A percentile compares a stretch with the other conserved stretches of the same genome.
Conservation (phyloP, 2,113 vertebrate species). For the Petaurus breviceps region DNA sequence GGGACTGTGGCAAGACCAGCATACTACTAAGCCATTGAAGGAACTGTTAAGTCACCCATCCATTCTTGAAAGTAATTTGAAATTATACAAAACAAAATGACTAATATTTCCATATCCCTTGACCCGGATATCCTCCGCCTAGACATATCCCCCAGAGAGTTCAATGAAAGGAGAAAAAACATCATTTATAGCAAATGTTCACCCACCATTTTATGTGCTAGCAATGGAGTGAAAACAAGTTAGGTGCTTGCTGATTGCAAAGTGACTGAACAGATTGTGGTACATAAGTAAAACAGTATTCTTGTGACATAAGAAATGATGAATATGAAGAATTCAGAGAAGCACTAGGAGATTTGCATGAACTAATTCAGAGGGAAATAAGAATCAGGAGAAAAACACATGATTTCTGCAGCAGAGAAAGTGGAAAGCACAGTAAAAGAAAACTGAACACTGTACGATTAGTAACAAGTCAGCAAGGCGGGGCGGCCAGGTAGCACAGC, state of each 20-base stretch:
- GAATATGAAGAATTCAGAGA: not conserved
- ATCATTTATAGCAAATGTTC: not conserved
- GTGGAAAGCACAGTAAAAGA: not conserved
- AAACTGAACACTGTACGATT: too few relatives aligned
- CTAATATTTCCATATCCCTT: not conserved
- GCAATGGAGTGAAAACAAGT: not conserved
- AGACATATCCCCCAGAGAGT: not conserved
- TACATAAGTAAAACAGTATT: not conserved
- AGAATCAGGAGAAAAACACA: not conserved
- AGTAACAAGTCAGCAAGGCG: too few relatives aligned
- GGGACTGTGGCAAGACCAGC: not conserved
- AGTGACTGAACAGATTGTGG: not conserved
- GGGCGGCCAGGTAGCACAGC: too few relatives aligned
- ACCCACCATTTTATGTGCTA: not conserved
- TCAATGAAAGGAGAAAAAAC: not conserved
- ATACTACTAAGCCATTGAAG: not conserved
- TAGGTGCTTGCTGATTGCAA: not conserved
- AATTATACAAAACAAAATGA: not conserved
- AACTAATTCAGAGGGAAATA: not conserved
- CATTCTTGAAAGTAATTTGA: not conserved
- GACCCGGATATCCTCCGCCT: not conserved
- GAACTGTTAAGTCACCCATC: not conserved
- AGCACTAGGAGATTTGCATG: not conserved
- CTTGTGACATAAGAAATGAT: not conserved
- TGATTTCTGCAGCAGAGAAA: not conserved